A percentile compares a stretch with the other conserved stretches of the same genome.
These are phyloP conservation scores for Cacoxenus indagator DNA, from an alignment of 2,888 invertebrate species.

Conservation along the genomic window DNA sequence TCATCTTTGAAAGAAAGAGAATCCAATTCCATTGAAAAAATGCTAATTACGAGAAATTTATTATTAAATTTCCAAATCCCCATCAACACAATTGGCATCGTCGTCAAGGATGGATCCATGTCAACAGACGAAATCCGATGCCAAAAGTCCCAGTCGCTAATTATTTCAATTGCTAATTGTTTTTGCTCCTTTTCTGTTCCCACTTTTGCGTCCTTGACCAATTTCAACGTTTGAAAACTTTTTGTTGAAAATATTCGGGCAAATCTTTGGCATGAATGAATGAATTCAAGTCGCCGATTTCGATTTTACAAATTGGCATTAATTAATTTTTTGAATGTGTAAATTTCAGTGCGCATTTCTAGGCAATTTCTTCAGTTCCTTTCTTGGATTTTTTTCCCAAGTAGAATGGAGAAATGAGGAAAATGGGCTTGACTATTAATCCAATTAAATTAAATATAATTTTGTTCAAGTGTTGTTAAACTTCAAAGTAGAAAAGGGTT, in stretches of 20 bases:
- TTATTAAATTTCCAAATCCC: conserved; percentile 7
- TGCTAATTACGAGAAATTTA: conserved; percentile 17
- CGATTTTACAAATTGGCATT: conserved; percentile 18
- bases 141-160: neutral
- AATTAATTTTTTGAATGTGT: conserved; percentile 16
- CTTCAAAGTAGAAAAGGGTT: conserved; percentile 4
- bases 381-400: neutral
- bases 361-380: conserved; percentile 9
- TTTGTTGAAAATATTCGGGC: neutral
- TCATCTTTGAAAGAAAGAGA: neutral
- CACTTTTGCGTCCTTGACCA: neutral
- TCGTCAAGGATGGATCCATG: neutral
- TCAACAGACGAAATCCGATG: neutral
- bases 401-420: neutral
- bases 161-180: conserved; percentile 6
- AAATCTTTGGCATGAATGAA: neutral
- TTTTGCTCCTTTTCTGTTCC: neutral
- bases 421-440: conserved; percentile 7
- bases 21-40: conserved; percentile 2
- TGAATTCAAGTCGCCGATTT: neutral
- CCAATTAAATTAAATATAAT: conserved; percentile 16
- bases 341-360: neutral
- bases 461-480: conserved; percentile 6
- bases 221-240: neutral
- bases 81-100: neutral